Base-by-base conservation (phyloP, 2,888 invertebrate species). In the Andrena haemorrhoa region DNA sequence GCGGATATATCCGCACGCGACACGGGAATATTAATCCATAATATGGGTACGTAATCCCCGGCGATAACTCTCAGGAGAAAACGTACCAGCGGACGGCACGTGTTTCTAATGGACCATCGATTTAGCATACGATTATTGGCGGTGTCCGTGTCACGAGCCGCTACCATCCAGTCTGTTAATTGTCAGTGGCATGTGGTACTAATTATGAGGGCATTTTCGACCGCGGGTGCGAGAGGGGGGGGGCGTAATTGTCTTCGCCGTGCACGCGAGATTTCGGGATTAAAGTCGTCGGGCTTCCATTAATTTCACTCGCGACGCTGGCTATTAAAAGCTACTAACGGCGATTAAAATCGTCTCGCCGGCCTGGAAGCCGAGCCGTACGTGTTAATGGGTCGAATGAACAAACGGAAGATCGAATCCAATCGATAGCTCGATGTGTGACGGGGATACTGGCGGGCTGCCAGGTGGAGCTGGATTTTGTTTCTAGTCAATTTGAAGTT, bases 101-200 rank as follows among this genome's bases (percentile, higher is more conserved):
- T 84, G 82, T 75, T 81, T 79, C 74, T 81, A 84, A 86, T 71
- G 77, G 79, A n/a, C 70, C 86, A 79, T 84, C 79, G 86, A 86
- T 86, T 82, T 82, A 79, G 64, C 73, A 70, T 79, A 79, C 64
- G 77, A 79, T 82, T 86, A 82, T 84, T 77, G 75, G 66, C 35
- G 73, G 77, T 79, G 77, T 82, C 74, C 73, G 63, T 61, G 74
- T 65, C 82, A 80, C 61, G 23, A 29, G 79, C 66, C 58, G 29
- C 73, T 58, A 60, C 70, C 77, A 60, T 71, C 82, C 41, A 79
- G 56, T 75, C 86, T 76, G 86, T 75, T 86, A 86, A 86, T 86
- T 80, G 75, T 82, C 82, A 73, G 65, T 33, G 51, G 33, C 69
- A 73, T 65, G 66, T 68, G 56, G 66, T 69, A 78, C 82, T 75